Conservation (phyloP, 2,113 vertebrate genomes). For the Triplophysa siluroides region DNA sequence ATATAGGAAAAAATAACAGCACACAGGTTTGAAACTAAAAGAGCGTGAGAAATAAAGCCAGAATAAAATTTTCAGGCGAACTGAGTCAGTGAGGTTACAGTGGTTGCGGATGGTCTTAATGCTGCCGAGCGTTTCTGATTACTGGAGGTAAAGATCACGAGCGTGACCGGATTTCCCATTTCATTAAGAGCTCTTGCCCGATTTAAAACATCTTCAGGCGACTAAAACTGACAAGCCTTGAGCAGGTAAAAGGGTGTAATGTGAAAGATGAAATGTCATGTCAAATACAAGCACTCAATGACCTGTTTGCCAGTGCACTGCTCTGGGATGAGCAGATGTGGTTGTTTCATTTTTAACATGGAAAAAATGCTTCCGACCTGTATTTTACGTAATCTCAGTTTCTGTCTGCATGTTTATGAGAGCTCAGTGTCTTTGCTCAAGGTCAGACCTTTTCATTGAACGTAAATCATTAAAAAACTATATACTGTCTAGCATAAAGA, state of each 20-base stretch:
- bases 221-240: background rate
- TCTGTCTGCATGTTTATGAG: conserved; percentile 6
- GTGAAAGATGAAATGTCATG: background rate
- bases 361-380: background rate
- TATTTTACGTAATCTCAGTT: conserved; percentile 14
- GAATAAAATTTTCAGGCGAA: no score
- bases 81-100: background rate
- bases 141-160: conserved; percentile 21
- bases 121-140: conserved; percentile 7
- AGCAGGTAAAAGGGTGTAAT: background rate
- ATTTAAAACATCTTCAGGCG: background rate
- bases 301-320: background rate
- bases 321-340: background rate
- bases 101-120: background rate
- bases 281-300: background rate
- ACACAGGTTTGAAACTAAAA: background rate
- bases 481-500: background rate
- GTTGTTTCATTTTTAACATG: conserved; percentile 7
- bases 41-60: background rate
- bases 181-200: background rate
- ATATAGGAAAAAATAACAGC: no score
- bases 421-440: background rate
- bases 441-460: conserved; percentile 10
- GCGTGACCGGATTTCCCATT: conserved; percentile 1
- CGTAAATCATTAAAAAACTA: background rate